Conservation (phyloP, 1,140 invertebrate species). For the Bilobella aurantiaca region DNA sequence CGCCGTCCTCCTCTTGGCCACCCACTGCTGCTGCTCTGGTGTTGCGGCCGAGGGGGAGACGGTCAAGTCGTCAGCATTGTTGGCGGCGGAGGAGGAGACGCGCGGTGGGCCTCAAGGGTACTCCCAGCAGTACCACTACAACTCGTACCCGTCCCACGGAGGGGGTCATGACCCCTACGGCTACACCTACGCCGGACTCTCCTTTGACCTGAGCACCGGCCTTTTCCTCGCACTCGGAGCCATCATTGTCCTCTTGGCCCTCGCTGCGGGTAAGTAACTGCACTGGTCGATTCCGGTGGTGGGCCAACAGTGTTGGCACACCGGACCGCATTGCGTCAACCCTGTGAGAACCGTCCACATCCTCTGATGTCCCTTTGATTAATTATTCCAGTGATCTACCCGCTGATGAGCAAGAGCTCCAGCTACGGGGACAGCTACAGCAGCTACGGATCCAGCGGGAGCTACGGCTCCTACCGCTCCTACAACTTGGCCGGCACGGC, state of each 20-base stretch:
- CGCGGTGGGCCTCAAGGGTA: constrained; percentile 33
- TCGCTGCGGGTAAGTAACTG: constrained; percentile 35
- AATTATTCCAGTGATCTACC: constrained; percentile 32
- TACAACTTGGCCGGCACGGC: constrained; percentile 31
- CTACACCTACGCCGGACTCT: constrained; percentile 35
- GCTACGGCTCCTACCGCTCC: constrained; percentile 33
- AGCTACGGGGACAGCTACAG: constrained; percentile 14
- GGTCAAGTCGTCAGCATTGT: constrained; percentile 13
- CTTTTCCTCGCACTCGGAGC: constrained; percentile 36
- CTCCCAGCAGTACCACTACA: constrained; percentile 35
- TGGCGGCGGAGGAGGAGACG: constrained; percentile 26
- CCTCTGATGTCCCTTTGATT: background rate
- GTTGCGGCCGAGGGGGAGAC: constrained; percentile 28
- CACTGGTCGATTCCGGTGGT: no score
- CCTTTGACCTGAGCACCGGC: constrained; percentile 34
- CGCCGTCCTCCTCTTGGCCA: constrained; percentile 33
- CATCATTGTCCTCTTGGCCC: constrained; percentile 35
- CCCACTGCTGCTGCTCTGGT: no score
- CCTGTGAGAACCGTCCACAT: no score
- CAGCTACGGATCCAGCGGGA: constrained; percentile 12
- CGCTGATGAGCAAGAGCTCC: constrained; percentile 35
- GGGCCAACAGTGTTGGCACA: no score
- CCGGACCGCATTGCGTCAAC: no score
- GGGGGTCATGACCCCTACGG: constrained; percentile 35
- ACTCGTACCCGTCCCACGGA: constrained; percentile 31